Base-by-base conservation (phyloP, 2,797 vertebrate species). In the Peromyscus eremicus region DNA sequence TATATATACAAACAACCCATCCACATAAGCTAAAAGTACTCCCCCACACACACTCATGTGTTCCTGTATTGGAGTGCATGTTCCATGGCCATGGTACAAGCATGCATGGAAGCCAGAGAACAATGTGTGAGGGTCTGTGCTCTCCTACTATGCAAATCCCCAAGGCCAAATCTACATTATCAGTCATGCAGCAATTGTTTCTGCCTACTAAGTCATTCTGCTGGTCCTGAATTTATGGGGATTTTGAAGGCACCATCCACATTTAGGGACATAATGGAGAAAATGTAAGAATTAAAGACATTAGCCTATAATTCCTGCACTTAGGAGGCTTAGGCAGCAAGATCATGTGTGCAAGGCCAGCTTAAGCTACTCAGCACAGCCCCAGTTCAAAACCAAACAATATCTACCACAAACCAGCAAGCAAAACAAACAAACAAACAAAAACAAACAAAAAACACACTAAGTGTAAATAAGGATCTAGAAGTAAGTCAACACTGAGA, bases 401-500 rank as follows among this genome's bases (percentile, higher is more conserved):
- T 6, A 32, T 49, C 25, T 6, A 84, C 8, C 9, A 40, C 9
- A 75, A 88, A 27, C 27, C 40, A 88, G 34, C 23, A 37, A 87
- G 49, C 37, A 40, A 62, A 87, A 34, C 29, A 76, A 29, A 32
- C 0, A 71, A 7, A 12, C 8, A 17, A 55, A 55, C 2, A 4
- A 55, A 55, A 29, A 29, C 0, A 55, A 7, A 11, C 17, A 55
- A 55, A 55, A 55, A 17, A 4, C 68, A 90, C 19, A 16, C 40
- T 46, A 16, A 66, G 25, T 32, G 46, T 21, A 85, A 62, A 57
- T 40, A 32, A 92, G 3, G 5, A 1, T 79, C 52, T 66, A 43
- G 81, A 94, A 34, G 34, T 70, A 95, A 81, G 16, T 76, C 6
- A 32, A 89, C 11, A 95, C 32, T 94, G 82, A 82, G 43, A 57